Base-by-base conservation (phyloP, 2,113 vertebrate species). In the Salvelinus fontinalis region DNA sequence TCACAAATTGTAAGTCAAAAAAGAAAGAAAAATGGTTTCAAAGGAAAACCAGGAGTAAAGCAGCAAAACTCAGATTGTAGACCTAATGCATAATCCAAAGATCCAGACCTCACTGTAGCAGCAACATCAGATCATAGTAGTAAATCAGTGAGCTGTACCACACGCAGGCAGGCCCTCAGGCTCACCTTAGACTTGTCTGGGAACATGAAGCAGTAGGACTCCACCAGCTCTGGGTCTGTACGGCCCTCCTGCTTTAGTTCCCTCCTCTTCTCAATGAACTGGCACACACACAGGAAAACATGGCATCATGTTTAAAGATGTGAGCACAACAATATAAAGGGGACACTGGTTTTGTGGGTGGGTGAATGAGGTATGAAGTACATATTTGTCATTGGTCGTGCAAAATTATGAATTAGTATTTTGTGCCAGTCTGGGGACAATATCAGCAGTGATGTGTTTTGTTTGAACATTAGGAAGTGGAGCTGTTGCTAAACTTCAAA, bases 181-280 rank as follows among this genome's bases (percentile, higher is more conserved):
- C 93, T 84, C 76, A 98, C 98, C 95, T 97, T 95, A 31, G 91
- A 83, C 68, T 92, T 91, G 86, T 97, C 95, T 75, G 95, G 95
- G 87, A 95, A 93, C 48, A 99, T 94, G 93, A 98, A 99, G 0
- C 95, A 96, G 60, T 96, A 97, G 1, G 91, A 95, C 79, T 99
- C 98, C 0, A 85, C 82, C 70, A 99, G 94, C 82, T 99, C 97
- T 88, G 95, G 96, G 67, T 99, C 98, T 1, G 86, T 91, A 62
- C 95, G 93, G 26, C 97, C 96, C 44, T 97, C 96, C 77, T 85
- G 94, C 82, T 95, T 98, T 91, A 99, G 90, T 84, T 98, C 95
- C 82, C 96, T 90, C 84, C 96, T 94, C 82, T 98, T 99, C 81
- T 98, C 98, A 79, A 96, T 94, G 86, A 98, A 99, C 98, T 99